phyloP scores from a whole-genome alignment of 2,888 invertebrate genomes.

The Gymnosoma rotundatum region DNA sequence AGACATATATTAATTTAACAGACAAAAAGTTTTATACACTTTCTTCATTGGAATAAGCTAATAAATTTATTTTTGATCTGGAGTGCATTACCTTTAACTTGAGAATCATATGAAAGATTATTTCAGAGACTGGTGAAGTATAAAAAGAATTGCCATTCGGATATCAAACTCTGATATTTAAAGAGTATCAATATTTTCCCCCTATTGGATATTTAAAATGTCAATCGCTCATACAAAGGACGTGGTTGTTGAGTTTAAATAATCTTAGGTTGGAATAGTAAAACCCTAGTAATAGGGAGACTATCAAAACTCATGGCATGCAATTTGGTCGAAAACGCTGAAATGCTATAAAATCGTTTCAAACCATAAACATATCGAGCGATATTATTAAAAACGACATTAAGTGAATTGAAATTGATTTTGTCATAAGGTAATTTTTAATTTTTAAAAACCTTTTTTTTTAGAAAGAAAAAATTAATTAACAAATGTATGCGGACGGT shows the following conservation, averaged over 20 bases:
- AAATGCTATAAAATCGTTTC: too few species aligned
- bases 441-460: too few species aligned
- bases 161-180: slow-evolving; percentile 8
- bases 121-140: not conserved
- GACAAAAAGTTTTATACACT: too few species aligned
- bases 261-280: slow-evolving; percentile 11
- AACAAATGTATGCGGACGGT: too few species aligned
- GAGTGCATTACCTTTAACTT: slow-evolving; percentile 8
- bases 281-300: slow-evolving; percentile 8
- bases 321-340: too few species aligned
- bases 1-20: too few species aligned
- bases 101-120: not conserved
- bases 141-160: too few species aligned
- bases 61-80: slow-evolving; percentile 7
- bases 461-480: too few species aligned
- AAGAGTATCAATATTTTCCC: slow-evolving; percentile 8
- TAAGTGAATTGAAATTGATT: too few species aligned
- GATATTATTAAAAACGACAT: too few species aligned
- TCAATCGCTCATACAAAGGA: not conserved
- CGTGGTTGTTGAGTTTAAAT: slow-evolving; percentile 14
- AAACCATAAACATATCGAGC: too few species aligned
- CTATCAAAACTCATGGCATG: slow-evolving; percentile 1
- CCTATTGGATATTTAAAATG: not conserved
- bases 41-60: not conserved
- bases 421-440: too few species aligned